Evolutionary conservation across 2,888 invertebrate genomes (phyloP).

Genomic region (Eucriotettix oculatus): DNA sequence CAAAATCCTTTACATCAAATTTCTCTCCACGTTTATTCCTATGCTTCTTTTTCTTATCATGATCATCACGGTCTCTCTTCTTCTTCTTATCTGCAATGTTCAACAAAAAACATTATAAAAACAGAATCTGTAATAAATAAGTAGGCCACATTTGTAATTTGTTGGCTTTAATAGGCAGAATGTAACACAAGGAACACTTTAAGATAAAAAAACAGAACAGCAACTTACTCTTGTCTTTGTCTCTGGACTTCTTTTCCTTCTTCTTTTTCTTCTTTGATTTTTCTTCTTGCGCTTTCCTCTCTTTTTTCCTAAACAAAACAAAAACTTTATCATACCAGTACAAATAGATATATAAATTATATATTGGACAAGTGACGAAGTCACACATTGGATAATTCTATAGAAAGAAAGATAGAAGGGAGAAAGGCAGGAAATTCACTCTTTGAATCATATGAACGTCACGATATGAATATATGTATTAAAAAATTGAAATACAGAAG

Average conservation of each 20-base stretch:
- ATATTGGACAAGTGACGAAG: too few relatives aligned
- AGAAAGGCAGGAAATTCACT: too few relatives aligned
- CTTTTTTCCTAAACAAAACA: conserved; percentile 34
- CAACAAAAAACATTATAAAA: not conserved
- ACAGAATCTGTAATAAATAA: not conserved
- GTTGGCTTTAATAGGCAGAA: not conserved
- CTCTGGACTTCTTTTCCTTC: conserved; percentile 27
- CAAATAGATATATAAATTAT: too few relatives aligned
- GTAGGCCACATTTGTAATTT: not conserved
- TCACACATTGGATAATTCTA: too few relatives aligned
- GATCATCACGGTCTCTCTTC: conserved; percentile 49
- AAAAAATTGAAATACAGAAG: too few relatives aligned
- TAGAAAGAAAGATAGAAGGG: too few relatives aligned
- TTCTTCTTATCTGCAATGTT: conserved; percentile 35
- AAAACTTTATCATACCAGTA: not conserved
- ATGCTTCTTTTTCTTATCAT: conserved; percentile 37
- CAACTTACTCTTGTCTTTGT: conserved; percentile 4
- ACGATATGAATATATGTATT: too few relatives aligned
- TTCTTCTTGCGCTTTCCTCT: conserved; percentile 45
- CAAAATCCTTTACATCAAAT: conserved; percentile 45
- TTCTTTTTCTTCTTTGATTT: conserved; percentile 41
- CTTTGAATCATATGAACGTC: too few relatives aligned
- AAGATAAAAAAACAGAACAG: not conserved
- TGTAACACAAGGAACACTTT: too few relatives aligned
- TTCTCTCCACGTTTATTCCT: conserved; percentile 23